Conservation (phyloP, 2,888 invertebrate genomes). For the Kryphioiulus occultus region DNA sequence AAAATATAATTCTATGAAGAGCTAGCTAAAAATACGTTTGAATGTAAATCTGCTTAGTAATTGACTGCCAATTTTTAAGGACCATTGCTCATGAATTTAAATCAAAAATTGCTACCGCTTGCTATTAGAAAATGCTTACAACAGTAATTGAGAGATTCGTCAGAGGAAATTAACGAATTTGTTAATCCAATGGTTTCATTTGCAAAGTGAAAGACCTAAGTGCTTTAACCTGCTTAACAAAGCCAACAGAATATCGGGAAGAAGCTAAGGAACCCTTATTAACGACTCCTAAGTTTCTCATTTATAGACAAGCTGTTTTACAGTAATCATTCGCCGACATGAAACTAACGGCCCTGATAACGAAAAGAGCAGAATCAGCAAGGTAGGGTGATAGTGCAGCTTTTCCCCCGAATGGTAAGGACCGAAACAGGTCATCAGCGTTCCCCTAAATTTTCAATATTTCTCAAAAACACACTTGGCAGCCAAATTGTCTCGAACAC, state of each 20-base stretch:
- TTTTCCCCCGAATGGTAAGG: constrained; percentile 9
- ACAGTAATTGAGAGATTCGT: background rate
- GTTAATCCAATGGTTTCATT: background rate
- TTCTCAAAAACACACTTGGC: background rate
- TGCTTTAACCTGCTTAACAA: background rate
- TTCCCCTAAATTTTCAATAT: background rate
- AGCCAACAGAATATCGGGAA: background rate
- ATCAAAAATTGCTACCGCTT: background rate
- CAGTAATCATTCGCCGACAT: background rate
- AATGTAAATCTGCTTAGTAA: background rate
- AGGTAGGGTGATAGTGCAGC: constrained; percentile 47
- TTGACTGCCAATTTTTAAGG: background rate
- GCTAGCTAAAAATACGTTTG: background rate
- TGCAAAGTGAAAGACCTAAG: background rate
- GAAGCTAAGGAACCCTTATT: background rate
- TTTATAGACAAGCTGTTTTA: background rate
- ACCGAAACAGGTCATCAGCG: background rate
- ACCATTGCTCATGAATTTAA: background rate
- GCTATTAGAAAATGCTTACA: background rate
- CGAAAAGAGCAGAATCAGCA: constrained; percentile 7
- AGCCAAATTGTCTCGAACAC: background rate
- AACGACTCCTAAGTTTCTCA: background rate
- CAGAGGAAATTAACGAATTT: background rate
- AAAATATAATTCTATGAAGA: background rate
- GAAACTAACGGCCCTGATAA: background rate